Base-by-base conservation (phyloP, 2,888 invertebrate species). In the Merodon equestris region DNA sequence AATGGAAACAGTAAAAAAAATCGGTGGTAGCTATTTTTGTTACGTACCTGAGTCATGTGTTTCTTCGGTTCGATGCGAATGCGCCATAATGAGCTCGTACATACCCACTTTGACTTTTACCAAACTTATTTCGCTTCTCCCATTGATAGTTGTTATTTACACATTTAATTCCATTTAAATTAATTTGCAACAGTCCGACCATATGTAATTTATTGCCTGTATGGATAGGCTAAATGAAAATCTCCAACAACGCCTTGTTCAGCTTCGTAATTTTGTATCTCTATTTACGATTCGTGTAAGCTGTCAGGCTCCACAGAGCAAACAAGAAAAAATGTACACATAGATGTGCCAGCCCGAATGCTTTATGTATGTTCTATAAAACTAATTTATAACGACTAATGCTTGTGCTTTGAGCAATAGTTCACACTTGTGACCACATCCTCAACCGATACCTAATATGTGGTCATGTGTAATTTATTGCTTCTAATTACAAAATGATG, bases 401-500 rank as follows among this genome's bases (percentile, higher is more conserved):
- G 61, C 44, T 58, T 54, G 19, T 27, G 48, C 17, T 42, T 44
- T 51, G 57, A 51, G 82, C 84, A 82, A 85, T 85, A 84, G 85
- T 85, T 85, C 73, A 83, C 85, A 85, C 84, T 84, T 84, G 85
- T 84, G 84, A 84, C 85, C 84, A 83, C 74, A 82, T 68, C 51
- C 53, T 54, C 67, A 61, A 66, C 79, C 74, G 73, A 81, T 73
- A 81, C 82, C 81, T 71, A 72, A 82, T 63, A 57, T 51, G 74
- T 72, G 71, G 77, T 63, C 61, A 81, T 60, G 75, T 81, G 75
- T 75, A 76, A 82, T 82, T 82, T 81, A 82, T 77, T 63, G 51
- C 75, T 84, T 86, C 85, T 85, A 85, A 85, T 85, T 85, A 84
- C 82, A 81, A 84, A 86, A 86, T 85, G 85, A 85, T 85, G 85